Conservation (phyloP, 2,888 invertebrate species). For the Drosophila paucipuncta region DNA sequence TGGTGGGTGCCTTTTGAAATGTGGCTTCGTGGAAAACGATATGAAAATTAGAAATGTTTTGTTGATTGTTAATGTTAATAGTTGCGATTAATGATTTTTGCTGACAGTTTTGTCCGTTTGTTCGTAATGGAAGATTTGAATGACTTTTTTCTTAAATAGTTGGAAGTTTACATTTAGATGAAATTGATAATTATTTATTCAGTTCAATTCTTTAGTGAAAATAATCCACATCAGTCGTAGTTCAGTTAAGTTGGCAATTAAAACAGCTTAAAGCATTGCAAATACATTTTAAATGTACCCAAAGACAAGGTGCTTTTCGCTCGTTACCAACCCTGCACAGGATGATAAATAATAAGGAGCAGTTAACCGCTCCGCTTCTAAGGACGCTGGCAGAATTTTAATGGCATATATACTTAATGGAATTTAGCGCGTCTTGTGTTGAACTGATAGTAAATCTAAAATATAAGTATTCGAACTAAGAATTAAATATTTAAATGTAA, state of each 20-base stretch:
- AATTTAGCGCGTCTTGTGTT: constrained; percentile 1
- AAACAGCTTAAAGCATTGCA: neutral
- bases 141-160: neutral
- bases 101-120: neutral
- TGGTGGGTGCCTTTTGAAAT: constrained; percentile 24
- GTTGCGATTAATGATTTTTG: constrained; percentile 43
- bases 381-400: constrained; percentile 1
- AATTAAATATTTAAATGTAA: neutral
- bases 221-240: neutral
- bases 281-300: neutral
- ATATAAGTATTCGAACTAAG: neutral
- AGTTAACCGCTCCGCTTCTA: neutral
- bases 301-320: no score
- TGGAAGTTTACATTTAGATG: neutral
- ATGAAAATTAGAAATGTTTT: constrained; percentile 52
- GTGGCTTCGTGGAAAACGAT: constrained; percentile 10
- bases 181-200: neutral
- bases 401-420: neutral
- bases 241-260: constrained; percentile 1
- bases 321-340: constrained; percentile 1
- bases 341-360: neutral
- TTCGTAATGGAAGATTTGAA: constrained; percentile 7
- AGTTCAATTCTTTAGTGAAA: neutral
- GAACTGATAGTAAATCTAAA: neutral
- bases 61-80: constrained; percentile 70